Evolutionary conservation across 2,113 vertebrate genomes (phyloP), one percentile per base, ranked within the genome.

Genomic region (Cryptomyrus ogoouensis): DNA sequence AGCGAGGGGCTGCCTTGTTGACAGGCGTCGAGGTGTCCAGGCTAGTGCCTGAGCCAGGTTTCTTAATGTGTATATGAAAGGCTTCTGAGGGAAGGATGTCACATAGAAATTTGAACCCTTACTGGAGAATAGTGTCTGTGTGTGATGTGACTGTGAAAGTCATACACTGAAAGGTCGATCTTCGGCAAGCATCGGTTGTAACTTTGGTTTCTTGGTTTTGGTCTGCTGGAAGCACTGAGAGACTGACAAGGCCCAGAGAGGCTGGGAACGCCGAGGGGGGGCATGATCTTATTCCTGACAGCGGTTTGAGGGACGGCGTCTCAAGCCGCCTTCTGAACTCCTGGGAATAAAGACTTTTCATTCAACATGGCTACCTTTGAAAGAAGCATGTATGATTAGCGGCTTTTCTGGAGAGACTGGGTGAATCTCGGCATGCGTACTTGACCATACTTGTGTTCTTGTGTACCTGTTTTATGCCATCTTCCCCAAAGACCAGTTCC

Each of bases 171-270:
- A 17, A 39, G 35, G 70, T 31, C 13, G 35, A 53, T 27, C 49
- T 15, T 27, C n/a, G 10, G 19, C 24, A 47, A 85, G 44, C 19
- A n/a, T 8, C 8, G 3, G 39, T 47, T 5, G 83, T 47, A 84
- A 21, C 24, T 84, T 49, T n/a, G 10, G 12, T 84, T 27, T 84
- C 9, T 44, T 47, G 24, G 83, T 24, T 46, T n/a, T 46, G 24
- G 46, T 49, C n/a, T 8, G 35, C 5, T 15, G 44, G 21, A 84
- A 89, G 90, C 83, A 52, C 66, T 92, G 52, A 47, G 49, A 27
- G 52, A 85, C 49, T 74, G 39, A 70, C 17, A 49, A 21, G 46
- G 13, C 27, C n/a, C 17, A 27, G 44, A 47, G 80, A 39, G 70
- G 70, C 31, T 46, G 39, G 42, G 52, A 31, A 47, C 15, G 6